A percentile compares a stretch with the other conserved stretches of the same genome.
Evolutionary conservation across 2,113 vertebrate genomes (phyloP).

Genomic region (Scatophagus argus): DNA sequence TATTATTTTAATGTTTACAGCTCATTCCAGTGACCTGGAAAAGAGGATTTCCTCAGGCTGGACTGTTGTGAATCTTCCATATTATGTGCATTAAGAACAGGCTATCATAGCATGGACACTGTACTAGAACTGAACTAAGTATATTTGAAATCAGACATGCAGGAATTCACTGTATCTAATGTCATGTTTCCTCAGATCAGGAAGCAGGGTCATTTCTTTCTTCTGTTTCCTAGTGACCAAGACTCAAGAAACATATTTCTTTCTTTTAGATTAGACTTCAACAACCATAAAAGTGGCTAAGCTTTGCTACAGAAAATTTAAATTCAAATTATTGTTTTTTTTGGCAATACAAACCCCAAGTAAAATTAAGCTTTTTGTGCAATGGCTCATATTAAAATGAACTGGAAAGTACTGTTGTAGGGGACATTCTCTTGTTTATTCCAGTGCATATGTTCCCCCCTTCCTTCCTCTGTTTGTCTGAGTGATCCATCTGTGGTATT

Average conservation of each 20-base stretch:
- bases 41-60: not conserved
- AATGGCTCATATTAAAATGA: not conserved
- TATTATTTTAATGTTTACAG: not conserved
- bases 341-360: not conserved
- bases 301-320: not conserved
- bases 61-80: not conserved
- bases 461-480: slow-evolving; percentile 75
- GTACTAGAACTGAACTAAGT: not conserved
- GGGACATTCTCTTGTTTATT: slow-evolving; percentile 62
- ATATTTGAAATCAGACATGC: slow-evolving; percentile 31
- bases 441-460: slow-evolving; percentile 51
- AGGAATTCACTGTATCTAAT: slow-evolving; percentile 31
- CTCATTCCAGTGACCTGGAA: not conserved
- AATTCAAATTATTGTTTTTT: not conserved
- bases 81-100: slow-evolving; percentile 10
- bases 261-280: not conserved
- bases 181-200: slow-evolving; percentile 20
- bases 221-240: slow-evolving; percentile 9
- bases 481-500: slow-evolving; percentile 64
- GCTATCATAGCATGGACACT: not conserved
- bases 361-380: not conserved
- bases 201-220: not conserved
- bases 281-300: not conserved
- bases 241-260: slow-evolving; percentile 14
- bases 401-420: slow-evolving; percentile 5